These are phyloP conservation scores for Ormia ochracea DNA, from an alignment of 2,888 invertebrate genomes.

Conservation along the genomic window DNA sequence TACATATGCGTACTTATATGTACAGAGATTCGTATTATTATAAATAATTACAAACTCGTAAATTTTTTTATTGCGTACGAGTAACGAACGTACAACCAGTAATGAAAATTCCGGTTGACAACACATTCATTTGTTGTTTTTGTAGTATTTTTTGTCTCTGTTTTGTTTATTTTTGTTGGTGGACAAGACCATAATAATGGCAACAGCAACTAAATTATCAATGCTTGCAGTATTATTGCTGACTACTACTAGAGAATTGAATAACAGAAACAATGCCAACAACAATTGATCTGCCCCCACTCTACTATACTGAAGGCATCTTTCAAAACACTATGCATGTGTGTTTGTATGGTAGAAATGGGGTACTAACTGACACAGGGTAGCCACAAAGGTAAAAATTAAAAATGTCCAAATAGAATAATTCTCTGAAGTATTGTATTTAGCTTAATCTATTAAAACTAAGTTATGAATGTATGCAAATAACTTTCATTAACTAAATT, in stretches of 20 bases:
- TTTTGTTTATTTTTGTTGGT: slow-evolving; percentile 15
- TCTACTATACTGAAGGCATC: slow-evolving; percentile 13
- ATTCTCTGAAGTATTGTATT: no score
- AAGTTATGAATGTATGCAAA: no score
- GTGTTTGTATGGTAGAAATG: slow-evolving; percentile 23
- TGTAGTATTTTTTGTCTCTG: neutral
- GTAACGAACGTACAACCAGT: slow-evolving; percentile 41
- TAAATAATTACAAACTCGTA: slow-evolving; percentile 52
- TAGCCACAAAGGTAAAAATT: slow-evolving; percentile 3
- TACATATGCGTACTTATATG: no score
- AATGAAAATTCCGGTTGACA: slow-evolving; percentile 60
- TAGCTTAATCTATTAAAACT: no score
- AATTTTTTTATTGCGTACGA: slow-evolving; percentile 47
- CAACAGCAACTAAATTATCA: slow-evolving; percentile 14
- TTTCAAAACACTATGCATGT: neutral
- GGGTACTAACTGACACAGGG: neutral
- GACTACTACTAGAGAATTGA: slow-evolving; percentile 18
- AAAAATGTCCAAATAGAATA: neutral
- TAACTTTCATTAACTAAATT: no score
- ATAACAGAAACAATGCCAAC: slow-evolving; percentile 3
- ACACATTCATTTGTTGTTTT: slow-evolving; percentile 41
- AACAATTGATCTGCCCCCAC: slow-evolving; percentile 43
- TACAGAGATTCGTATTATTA: neutral
- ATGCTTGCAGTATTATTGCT: slow-evolving; percentile 17
- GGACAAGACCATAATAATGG: slow-evolving; percentile 19